Conservation (phyloP, 2,113 vertebrate species). For the Malurus cyaneus region DNA sequence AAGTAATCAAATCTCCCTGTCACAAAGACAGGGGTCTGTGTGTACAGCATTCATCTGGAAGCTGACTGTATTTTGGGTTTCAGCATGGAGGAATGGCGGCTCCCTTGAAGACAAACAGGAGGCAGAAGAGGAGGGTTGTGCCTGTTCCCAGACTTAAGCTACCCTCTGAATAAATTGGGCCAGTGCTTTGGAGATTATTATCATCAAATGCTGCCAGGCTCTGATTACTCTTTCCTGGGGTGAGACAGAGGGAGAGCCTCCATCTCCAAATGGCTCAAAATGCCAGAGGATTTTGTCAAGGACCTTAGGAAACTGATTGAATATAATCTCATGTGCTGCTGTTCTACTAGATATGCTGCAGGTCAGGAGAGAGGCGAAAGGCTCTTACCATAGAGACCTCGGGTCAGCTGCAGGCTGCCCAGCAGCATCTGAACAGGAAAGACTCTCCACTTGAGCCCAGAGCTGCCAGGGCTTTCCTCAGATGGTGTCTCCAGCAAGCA, state of each 20-base stretch:
- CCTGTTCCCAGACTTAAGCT: not conserved
- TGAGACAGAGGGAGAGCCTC: fast-evolving
- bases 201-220: not conserved
- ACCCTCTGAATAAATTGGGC: not conserved
- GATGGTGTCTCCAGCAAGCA: not conserved
- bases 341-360: not conserved
- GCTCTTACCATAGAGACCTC: not conserved
- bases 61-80: not conserved
- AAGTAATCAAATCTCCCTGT: not conserved
- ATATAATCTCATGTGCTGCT: not conserved
- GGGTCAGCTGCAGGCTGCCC: not conserved
- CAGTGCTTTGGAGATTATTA: not conserved
- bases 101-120: not conserved
- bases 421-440: not conserved
- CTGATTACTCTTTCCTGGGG: fast-evolving
- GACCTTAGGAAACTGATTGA: not conserved
- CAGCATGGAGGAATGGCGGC: not conserved
- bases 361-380: not conserved
- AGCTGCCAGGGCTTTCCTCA: not conserved
- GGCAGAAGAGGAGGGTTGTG: not conserved
- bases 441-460: not conserved
- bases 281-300: not conserved
- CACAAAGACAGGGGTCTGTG: not conserved
- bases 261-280: too few species aligned
- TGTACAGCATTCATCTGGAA: not conserved